Percentiles rank a stretch among this genome's conserved stretches.
Evolutionary conservation across 2,888 invertebrate species (phyloP).

Genomic region (Schizotus pectinicornis): DNA sequence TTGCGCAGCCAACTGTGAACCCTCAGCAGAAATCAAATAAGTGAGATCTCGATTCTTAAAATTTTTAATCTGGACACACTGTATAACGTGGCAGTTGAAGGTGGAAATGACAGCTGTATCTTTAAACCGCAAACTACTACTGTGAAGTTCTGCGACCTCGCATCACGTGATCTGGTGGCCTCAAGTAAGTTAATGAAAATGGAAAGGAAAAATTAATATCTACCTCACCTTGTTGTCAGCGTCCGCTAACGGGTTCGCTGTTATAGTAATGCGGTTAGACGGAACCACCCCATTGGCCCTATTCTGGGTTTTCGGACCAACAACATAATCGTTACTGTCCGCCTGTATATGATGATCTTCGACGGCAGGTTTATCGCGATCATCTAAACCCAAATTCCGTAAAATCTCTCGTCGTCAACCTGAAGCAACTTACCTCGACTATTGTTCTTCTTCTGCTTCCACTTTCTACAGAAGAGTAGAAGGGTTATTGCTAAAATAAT

Average conservation of each 20-base stretch:
- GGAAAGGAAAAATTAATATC: constrained; percentile 38
- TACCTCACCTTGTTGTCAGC: constrained; percentile 70
- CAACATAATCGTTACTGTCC: constrained; percentile 55
- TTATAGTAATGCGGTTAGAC: constrained; percentile 69
- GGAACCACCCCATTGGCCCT: constrained; percentile 54
- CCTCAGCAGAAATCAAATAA: too few species aligned
- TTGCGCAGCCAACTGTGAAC: too few species aligned
- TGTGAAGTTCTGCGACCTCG: too few species aligned
- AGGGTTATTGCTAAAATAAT: constrained; percentile 56
- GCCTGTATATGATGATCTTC: constrained; percentile 57
- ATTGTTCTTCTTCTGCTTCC: constrained; percentile 59
- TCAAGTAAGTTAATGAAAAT: background rate
- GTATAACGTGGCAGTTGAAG: too few species aligned
- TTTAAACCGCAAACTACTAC: too few species aligned
- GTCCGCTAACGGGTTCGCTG: constrained; percentile 76
- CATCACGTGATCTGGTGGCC: too few species aligned
- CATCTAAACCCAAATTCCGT: constrained; percentile 30
- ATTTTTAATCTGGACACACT: too few species aligned
- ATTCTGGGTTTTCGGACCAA: constrained; percentile 50
- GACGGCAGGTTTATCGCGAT: constrained; percentile 48
- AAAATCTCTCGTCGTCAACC: background rate
- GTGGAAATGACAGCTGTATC: too few species aligned
- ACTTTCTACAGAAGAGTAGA: constrained; percentile 59
- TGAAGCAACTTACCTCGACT: constrained; percentile 38
- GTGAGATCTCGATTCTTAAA: too few species aligned